A percentile compares a stretch with the other conserved stretches of the same genome.
Conservation (phyloP, 2,888 invertebrate species). For the Hyalella azteca region DNA sequence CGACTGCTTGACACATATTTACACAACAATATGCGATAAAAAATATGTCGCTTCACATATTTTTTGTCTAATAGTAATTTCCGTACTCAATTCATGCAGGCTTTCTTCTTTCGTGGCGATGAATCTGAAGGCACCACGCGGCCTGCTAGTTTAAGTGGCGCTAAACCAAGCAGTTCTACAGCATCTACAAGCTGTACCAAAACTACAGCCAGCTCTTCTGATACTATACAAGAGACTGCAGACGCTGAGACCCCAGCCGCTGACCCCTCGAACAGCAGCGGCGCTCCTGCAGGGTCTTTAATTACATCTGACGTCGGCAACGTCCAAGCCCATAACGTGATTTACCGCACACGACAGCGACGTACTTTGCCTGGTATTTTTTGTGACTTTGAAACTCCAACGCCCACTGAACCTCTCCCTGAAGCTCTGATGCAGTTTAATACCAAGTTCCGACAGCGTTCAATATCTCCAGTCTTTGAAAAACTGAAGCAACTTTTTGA, state of each 20-base stretch:
- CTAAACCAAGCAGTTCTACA: neutral
- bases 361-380: slow-evolving; percentile 70
- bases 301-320: neutral
- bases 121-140: neutral
- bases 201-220: too few relatives aligned
- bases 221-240: neutral
- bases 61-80: too few relatives aligned
- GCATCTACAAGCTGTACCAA: too few relatives aligned
- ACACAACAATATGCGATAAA: too few relatives aligned
- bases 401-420: neutral
- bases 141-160: neutral
- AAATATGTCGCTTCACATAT: too few relatives aligned
- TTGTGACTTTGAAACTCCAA: slow-evolving; percentile 64
- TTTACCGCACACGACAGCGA: slow-evolving; percentile 67
- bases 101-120: slow-evolving; percentile 61
- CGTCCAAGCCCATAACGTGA: slow-evolving; percentile 61
- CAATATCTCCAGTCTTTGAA: slow-evolving; percentile 15
- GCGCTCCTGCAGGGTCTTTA: neutral
- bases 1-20: too few relatives aligned
- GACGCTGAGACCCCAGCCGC: neutral
- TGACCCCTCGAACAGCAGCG: neutral
- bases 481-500: slow-evolving; percentile 68
- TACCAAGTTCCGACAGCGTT: slow-evolving; percentile 4
- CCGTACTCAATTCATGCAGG: too few relatives aligned
- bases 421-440: neutral